Evolutionary conservation across 2,888 invertebrate species (phyloP), one percentile per base, ranked within the genome.

Genomic region (Agrotis exclamationis): DNA sequence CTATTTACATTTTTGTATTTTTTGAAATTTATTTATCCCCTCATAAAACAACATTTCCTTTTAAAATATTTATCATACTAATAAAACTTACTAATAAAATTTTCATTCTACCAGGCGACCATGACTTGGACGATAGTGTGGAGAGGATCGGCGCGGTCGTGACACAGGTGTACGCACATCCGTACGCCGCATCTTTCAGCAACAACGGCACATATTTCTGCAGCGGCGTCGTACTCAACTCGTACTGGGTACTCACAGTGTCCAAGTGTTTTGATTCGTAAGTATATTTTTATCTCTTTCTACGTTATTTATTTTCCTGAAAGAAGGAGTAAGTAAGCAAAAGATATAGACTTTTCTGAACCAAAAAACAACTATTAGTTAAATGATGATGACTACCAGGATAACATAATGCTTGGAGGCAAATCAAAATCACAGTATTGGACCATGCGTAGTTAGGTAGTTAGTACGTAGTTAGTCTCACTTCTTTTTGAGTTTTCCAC

Each of bases 191-290:
- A 0, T 85, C 91, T 0, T 70, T 96, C 2, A 88, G 24, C 51
- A 64, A 63, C 67, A 94, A 95, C 73, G 79, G 86, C 54, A 85
- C 85, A 1, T 96, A 94, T 72, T 77, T 92, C 2, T 96, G 96
- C 89, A 95, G 96, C 63, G 93, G 92, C 0, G 85, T 93, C 13
- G 79, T 96, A 39, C 90, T 96, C 47, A 96, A 96, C 85, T 88
- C 85, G 0, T 90, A 93, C 74, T 96, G 96, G 96, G 82, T 94
- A 1, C 69, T 96, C 2, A 93, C 96, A 0, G 78, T 93, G 0
- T 93, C 96, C 0, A 95, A 95, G 72, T 96, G 96, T 82, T 96
- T 96, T 63, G 91, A 93, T 39, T 3, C 91, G 96, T 96, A 74
- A 94, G 96, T 94, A 28, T 54, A 1, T 24, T 33, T 20, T 28